Base-by-base conservation (phyloP, 2,888 invertebrate species). In the Polietes domitor region DNA sequence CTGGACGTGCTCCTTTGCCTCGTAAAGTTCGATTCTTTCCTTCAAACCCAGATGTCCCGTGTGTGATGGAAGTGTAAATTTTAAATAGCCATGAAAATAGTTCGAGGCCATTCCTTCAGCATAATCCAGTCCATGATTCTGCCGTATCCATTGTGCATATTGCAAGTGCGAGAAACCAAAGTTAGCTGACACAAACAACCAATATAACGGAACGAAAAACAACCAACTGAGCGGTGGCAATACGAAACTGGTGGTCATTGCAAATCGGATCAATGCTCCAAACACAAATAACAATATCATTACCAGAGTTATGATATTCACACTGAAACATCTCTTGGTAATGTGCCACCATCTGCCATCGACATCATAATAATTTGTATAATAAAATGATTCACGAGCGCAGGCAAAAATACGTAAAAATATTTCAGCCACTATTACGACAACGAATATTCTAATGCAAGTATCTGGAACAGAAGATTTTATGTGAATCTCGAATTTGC, bases 51-150 rank as follows among this genome's bases (percentile, higher is more conserved):
- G 79, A n/a, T 86, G 80, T 7, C 83, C 82, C 0, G 79, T 79
- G 7, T 82, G 80, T 0, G 83, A 82, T 0, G 91, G 89, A 6
- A 92, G n/a, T 0, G 88, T 85, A 0, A 91, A 65, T 6, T 89
- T 89, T 0, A 92, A 80, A 85, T 89, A 92, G 0, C 91, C 92
- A 85, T 91, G 90, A 41, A 89, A 90, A 61, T 91, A 92, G 47
- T 87, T 91, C 0, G 90, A 88, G 9, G 92, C 92, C 91, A 92
- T 91, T 15, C 91, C 83, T 6, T 88, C 86, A 0, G 88, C 91
- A 84, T 90, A 91, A 83, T 92, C 92, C 15, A 91, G 78, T 0
- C 91, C 91, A 74, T 88, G 88, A 0, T 81, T 17, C 0, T 88
- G 86, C 1, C 92, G 86, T 43, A 92, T 87, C 86, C 87, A 89